Evolutionary conservation across 1,140 invertebrate species (phyloP).

Genomic region (Nilaparvata lugens): DNA sequence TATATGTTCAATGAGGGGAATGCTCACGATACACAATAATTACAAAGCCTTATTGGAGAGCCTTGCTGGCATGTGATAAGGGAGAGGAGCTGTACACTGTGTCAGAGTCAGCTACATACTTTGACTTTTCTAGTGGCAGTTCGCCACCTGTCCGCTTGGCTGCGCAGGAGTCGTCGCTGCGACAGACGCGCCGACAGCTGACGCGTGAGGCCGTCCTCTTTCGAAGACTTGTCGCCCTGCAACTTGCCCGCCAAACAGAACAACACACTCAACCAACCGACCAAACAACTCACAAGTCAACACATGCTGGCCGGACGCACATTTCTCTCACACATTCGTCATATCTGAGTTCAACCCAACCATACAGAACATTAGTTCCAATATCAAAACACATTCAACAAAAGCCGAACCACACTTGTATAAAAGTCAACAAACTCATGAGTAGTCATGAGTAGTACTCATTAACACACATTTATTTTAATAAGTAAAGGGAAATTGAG

Average conservation of each 20-base stretch:
- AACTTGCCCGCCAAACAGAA: slow-evolving; percentile 2
- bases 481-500: too few relatives aligned
- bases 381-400: too few relatives aligned
- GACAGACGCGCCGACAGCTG: slow-evolving; percentile 28
- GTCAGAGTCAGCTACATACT: slow-evolving; percentile 42
- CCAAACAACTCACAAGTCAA: background rate
- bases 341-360: background rate
- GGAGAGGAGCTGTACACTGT: background rate
- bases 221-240: slow-evolving; percentile 23
- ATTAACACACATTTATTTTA: too few relatives aligned
- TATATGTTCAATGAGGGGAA: too few relatives aligned
- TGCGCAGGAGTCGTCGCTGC: slow-evolving; percentile 28
- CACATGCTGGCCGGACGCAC: too few relatives aligned
- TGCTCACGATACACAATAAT: background rate
- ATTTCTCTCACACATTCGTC: background rate
- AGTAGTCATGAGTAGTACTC: too few relatives aligned
- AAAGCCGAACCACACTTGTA: too few relatives aligned
- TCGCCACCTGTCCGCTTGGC: slow-evolving; percentile 43
- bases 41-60: too few relatives aligned
- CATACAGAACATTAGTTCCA: too few relatives aligned
- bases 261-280: background rate
- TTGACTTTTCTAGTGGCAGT: slow-evolving; percentile 53
- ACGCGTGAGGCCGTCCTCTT: slow-evolving; percentile 27
- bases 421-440: too few relatives aligned
- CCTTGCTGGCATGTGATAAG: background rate